These are phyloP conservation scores for Orycteropus afer DNA, from an alignment of 2,113 vertebrate species.

Conservation along the genomic window DNA sequence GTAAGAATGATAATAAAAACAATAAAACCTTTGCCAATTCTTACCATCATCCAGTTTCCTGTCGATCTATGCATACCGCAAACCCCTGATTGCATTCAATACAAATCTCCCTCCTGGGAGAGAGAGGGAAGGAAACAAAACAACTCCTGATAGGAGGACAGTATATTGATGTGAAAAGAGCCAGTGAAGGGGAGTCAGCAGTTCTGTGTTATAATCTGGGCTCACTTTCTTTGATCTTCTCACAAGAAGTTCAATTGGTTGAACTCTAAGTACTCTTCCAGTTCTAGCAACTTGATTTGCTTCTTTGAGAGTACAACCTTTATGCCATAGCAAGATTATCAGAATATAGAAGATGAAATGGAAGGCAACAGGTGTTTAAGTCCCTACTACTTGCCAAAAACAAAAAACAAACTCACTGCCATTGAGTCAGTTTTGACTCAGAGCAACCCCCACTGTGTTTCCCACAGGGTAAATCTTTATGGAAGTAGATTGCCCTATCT, in stretches of 20 bases:
- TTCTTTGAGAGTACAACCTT: not conserved
- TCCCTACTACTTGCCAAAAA: not conserved
- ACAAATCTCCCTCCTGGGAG: not conserved
- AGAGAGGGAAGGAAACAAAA: not conserved
- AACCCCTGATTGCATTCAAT: not conserved
- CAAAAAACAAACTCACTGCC: no score
- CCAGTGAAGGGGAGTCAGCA: not conserved
- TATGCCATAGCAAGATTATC: not conserved
- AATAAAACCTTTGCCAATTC: not conserved
- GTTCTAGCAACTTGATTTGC: not conserved
- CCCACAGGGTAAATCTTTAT: no score
- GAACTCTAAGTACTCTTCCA: not conserved
- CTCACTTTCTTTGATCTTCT: not conserved
- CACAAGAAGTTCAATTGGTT: rapidly evolving
- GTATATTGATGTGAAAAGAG: not conserved
- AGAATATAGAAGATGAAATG: not conserved
- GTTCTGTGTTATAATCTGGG: not conserved
- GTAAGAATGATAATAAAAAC: not conserved
- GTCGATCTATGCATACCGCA: not conserved
- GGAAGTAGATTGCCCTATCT: no score
- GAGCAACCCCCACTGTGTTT: no score
- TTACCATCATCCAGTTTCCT: not conserved
- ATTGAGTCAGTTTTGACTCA: no score
- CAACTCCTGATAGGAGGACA: not conserved
- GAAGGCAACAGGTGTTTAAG: not conserved